phyloP scores from a whole-genome alignment of 2,113 vertebrate species.

The Jaculus jaculus region DNA sequence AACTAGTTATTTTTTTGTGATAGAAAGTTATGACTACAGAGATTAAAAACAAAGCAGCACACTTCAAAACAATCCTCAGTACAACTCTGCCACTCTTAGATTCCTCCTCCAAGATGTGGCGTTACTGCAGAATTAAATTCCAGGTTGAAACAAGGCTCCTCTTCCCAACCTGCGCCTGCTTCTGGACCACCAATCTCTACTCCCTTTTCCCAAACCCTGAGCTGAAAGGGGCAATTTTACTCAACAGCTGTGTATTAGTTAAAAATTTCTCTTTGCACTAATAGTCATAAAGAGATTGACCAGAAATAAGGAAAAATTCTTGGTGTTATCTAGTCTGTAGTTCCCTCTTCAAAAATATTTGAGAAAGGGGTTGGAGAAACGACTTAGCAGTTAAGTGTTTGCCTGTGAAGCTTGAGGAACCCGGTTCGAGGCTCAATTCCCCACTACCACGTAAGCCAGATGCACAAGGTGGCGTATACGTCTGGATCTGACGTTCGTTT shows the following conservation, averaged over 20 bases:
- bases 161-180: not conserved
- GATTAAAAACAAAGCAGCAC: not conserved
- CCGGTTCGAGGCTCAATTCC: no score
- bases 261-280: not conserved
- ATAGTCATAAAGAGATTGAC: not conserved
- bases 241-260: not conserved
- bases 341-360: not conserved
- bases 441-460: no score
- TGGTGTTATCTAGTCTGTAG: not conserved
- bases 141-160: not conserved
- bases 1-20: constrained; percentile 37
- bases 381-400: no score
- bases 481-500: no score
- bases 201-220: not conserved
- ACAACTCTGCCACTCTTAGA: not conserved
- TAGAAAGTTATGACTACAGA: not conserved
- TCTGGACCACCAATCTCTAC: not conserved
- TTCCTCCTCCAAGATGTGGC: not conserved
- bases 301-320: not conserved
- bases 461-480: no score
- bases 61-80: not conserved
- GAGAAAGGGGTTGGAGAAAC: no score
- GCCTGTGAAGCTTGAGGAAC: no score
- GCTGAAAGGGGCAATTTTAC: not conserved
- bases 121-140: accelerated